Conservation (phyloP, 1,140 invertebrate species). For the Phortica variegata region DNA sequence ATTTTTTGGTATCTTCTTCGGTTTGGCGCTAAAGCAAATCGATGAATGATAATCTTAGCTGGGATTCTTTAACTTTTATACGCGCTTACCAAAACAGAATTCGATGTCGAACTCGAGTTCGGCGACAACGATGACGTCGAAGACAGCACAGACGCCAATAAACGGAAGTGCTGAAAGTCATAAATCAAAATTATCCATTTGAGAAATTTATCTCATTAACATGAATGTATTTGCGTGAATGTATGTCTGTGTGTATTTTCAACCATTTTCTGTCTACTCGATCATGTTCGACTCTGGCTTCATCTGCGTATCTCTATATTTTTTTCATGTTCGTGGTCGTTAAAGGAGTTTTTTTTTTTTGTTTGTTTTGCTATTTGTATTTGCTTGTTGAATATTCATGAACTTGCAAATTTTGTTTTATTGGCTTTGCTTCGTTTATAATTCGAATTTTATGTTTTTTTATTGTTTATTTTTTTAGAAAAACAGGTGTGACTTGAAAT, state of each 20-base stretch:
- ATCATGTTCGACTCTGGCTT: conserved; percentile 11
- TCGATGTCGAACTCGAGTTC: too few species aligned
- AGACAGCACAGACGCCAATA: not conserved
- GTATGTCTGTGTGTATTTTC: too few species aligned
- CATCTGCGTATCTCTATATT: not conserved
- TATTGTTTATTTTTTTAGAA: too few species aligned
- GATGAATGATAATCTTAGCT: conserved; percentile 33
- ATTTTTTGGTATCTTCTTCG: conserved; percentile 16
- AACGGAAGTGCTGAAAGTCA: conserved; percentile 43
- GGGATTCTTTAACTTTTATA: conserved; percentile 33
- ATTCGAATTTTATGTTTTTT: too few species aligned
- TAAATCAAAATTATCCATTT: conserved; percentile 31
- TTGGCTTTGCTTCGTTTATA: too few species aligned
- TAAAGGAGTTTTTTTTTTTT: conserved; percentile 25
- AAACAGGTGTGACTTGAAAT: too few species aligned
- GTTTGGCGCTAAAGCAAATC: conserved; percentile 26
- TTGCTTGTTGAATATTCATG: too few species aligned
- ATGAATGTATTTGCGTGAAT: conserved; percentile 29
- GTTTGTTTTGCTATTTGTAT: too few species aligned
- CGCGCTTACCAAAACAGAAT: too few species aligned
- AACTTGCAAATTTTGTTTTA: too few species aligned
- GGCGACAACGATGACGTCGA: too few species aligned
- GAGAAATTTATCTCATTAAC: conserved; percentile 1
- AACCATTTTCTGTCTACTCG: too few species aligned
- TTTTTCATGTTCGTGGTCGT: conserved; percentile 15